Percentiles rank a stretch among this genome's conserved stretches.
These are phyloP conservation scores for Panorpa germanica DNA, from an alignment of 2,888 invertebrate genomes.

Conservation along the genomic window DNA sequence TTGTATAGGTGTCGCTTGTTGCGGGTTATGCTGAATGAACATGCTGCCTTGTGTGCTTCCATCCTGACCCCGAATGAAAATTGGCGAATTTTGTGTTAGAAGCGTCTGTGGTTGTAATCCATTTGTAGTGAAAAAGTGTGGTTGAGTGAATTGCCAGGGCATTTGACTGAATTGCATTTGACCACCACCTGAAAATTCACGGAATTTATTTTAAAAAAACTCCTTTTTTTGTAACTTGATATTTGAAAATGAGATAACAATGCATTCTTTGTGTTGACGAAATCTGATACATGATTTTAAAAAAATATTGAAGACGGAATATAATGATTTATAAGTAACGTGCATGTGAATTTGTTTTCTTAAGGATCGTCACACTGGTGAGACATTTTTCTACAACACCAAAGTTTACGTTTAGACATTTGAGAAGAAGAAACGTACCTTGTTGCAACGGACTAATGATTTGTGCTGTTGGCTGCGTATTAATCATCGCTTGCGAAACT, in stretches of 20 bases:
- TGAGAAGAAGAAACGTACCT: conserved; percentile 13
- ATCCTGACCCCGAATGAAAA: conserved; percentile 66
- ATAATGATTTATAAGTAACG: no score
- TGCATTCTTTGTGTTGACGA: no score
- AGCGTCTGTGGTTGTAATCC: conserved; percentile 50
- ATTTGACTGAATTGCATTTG: conserved; percentile 52
- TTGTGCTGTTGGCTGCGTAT: conserved; percentile 46
- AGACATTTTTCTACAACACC: no score
- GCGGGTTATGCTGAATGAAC: conserved; percentile 68
- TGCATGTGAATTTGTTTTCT: no score
- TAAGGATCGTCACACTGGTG: no score
- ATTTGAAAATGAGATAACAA: no score
- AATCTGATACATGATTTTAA: no score
- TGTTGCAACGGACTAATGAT: conserved; percentile 55
- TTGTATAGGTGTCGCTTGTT: conserved; percentile 39
- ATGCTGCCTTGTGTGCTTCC: conserved; percentile 52
- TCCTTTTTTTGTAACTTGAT: no score
- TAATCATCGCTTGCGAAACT: conserved; percentile 48
- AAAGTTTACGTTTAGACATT: no score
- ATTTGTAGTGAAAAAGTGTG: conserved; percentile 54
- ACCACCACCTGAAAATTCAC: conserved; percentile 32
- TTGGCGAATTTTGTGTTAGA: conserved; percentile 58
- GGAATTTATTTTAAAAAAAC: conserved; percentile 6
- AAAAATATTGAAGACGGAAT: no score
- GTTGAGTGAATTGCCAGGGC: conserved; percentile 60